Base-by-base conservation (phyloP, 2,113 vertebrate genomes). In the Nothobranchius furzeri region DNA sequence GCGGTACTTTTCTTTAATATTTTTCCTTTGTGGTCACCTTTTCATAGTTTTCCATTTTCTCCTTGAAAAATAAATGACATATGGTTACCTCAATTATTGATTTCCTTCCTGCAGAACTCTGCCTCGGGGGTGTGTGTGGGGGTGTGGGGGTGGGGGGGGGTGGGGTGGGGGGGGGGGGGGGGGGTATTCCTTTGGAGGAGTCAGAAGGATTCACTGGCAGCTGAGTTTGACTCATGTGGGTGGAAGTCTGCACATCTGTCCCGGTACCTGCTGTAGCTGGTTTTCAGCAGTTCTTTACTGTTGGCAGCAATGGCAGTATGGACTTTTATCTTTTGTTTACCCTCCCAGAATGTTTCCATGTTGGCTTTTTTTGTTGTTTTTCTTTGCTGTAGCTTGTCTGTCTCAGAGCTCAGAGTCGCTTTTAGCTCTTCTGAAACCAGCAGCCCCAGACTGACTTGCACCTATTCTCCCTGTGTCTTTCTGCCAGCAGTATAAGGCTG, bases 81-180 rank as follows among this genome's bases (percentile, higher is more conserved):
- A 50, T 64, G 57, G 60, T 56, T 56, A 3, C 40, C 13, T 83
- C 75, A 75, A 84, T 82, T 84, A 85, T 87, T 68, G 64, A 89
- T 85, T 61, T 75, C 47, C 12, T 68, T 77, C 62, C 65, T n/a
- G 50, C 71, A 24, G 66, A 45, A 69, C 64, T 56, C 51, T 15
- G 50, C 46, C 6, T 11, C 43, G n/a, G n/a, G n/a, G n/a, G n/a
- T n/a, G n/a, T n/a, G n/a, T n/a, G n/a, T n/a, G n/a, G n/a, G n/a
- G n/a, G n/a, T n/a, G n/a, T n/a, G n/a, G n/a, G n/a, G n/a, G n/a
- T n/a, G n/a, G n/a, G n/a, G n/a, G n/a, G n/a, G n/a, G n/a, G n/a
- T n/a, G n/a, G n/a, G n/a, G n/a, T n/a, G n/a, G n/a, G n/a, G n/a
- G n/a, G n/a, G n/a, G n/a, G n/a, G n/a, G n/a, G n/a, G n/a, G n/a